Conservation (phyloP, 2,888 invertebrate genomes). For the Leucophenga maculata region DNA sequence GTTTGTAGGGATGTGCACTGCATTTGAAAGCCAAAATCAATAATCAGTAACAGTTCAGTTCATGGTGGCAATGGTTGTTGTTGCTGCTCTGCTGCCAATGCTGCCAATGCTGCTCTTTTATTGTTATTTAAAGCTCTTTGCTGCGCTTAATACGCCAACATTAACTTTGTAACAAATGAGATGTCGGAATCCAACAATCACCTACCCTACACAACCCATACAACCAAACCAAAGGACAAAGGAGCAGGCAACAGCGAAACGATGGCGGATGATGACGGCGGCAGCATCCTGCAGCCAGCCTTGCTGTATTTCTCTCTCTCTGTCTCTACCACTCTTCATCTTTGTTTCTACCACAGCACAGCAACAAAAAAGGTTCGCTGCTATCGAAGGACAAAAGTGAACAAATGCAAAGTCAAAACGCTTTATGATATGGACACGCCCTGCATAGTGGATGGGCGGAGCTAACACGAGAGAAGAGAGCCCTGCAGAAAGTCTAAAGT, state of each 20-base stretch:
- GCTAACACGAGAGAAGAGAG: no score
- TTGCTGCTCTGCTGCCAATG: constrained; percentile 8
- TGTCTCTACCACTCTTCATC: not conserved
- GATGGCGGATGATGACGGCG: not conserved
- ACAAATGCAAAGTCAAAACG: constrained; percentile 65
- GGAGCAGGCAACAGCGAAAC: not conserved
- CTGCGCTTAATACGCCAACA: constrained; percentile 66
- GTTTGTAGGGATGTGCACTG: not conserved
- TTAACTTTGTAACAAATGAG: constrained; percentile 65
- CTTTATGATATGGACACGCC: constrained; percentile 61
- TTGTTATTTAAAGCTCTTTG: constrained; percentile 58
- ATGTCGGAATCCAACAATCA: constrained; percentile 64
- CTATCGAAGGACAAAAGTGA: constrained; percentile 56
- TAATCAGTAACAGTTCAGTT: constrained; percentile 54
- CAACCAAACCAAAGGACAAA: constrained; percentile 9
- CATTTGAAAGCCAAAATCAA: constrained; percentile 49
- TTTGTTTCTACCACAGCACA: constrained; percentile 23
- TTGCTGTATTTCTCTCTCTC: not conserved
- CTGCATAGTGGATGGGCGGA: constrained; percentile 48
- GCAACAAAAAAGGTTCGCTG: constrained; percentile 48
- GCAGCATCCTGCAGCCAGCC: not conserved
- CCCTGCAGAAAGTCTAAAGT: no score
- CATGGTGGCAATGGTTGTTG: constrained; percentile 25
- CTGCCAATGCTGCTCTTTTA: constrained; percentile 48
- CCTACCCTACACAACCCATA: constrained; percentile 43